Evolutionary conservation across 2,888 invertebrate genomes (phyloP), one percentile per base, ranked within the genome.

Genomic region (Palloptera scutellata): DNA sequence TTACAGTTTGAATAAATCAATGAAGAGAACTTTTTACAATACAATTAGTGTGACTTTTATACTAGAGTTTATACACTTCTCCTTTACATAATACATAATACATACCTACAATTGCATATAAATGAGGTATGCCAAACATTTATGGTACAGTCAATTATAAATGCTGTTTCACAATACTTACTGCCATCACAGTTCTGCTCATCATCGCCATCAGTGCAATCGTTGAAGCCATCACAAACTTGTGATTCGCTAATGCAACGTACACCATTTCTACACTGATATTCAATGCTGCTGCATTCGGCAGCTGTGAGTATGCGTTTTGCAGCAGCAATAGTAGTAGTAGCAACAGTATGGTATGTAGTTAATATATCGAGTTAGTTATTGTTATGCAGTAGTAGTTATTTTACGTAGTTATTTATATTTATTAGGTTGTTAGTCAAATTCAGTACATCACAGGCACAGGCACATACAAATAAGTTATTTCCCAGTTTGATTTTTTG

Each of bases 101-200:
- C n/a, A n/a, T n/a, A n/a, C n/a, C n/a, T n/a, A n/a, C n/a, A n/a
- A n/a, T n/a, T n/a, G n/a, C n/a, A n/a, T n/a, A n/a, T n/a, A n/a
- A n/a, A n/a, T n/a, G n/a, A n/a, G n/a, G n/a, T n/a, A n/a, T n/a
- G n/a, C n/a, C n/a, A n/a, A n/a, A n/a, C n/a, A n/a, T n/a, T n/a
- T n/a, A n/a, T 30, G 30, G 30, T 30, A 30, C 6, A 30, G 30
- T 6, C 30, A 30, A 6, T 30, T 30, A 30, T 30, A 30, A 30
- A 30, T 30, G 30, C 30, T 11, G n/a, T 3, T 3, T 48, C 48
- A 11, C 55, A 40, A 67, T 80, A 81, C 83, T 83, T 81, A 84
- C 84, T 83, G 77, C 81, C 78, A 61, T 83, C 80, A 76, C 85
- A 85, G 67, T 81, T 76, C 51, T 83, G 81, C 75, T 85, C 85